Conservation (phyloP, 2,113 vertebrate species). For the Theropithecus gelada region DNA sequence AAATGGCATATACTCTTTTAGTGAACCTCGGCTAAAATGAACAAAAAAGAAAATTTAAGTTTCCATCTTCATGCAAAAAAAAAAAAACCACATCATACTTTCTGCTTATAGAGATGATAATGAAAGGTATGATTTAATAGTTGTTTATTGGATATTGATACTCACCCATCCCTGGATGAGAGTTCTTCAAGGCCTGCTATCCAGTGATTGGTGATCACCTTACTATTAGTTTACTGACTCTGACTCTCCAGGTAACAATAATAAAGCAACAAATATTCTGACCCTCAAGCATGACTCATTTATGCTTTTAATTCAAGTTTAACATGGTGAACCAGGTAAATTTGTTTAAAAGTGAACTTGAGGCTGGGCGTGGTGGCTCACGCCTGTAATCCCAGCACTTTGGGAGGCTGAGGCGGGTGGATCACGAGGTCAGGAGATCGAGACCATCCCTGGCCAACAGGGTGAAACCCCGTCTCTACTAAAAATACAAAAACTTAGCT, state of each 20-base stretch:
- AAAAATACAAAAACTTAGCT: no score
- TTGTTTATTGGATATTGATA: not conserved
- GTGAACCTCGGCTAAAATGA: constrained; percentile 24
- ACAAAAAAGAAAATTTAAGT: not conserved
- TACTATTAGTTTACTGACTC: not conserved
- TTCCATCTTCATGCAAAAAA: not conserved
- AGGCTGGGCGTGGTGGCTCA: no score
- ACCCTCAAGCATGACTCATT: not conserved
- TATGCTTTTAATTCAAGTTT: not conserved
- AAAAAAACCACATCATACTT: not conserved
- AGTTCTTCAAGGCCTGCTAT: not conserved
- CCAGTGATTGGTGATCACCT: not conserved
- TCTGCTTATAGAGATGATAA: not conserved
- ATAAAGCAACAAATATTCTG: not conserved
- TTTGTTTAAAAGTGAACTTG: not conserved
- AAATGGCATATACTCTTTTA: not conserved
- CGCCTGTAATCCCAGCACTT: no score
- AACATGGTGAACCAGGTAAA: not conserved
- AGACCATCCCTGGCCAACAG: no score
- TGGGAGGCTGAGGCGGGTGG: no score
- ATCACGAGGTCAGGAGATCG: no score
- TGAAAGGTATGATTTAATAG: not conserved
- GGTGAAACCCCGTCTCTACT: no score
- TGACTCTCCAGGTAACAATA: not conserved
- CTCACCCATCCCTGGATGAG: not conserved